Base-by-base conservation (phyloP, 2,797 vertebrate genomes). In the Octomys mimax region DNA sequence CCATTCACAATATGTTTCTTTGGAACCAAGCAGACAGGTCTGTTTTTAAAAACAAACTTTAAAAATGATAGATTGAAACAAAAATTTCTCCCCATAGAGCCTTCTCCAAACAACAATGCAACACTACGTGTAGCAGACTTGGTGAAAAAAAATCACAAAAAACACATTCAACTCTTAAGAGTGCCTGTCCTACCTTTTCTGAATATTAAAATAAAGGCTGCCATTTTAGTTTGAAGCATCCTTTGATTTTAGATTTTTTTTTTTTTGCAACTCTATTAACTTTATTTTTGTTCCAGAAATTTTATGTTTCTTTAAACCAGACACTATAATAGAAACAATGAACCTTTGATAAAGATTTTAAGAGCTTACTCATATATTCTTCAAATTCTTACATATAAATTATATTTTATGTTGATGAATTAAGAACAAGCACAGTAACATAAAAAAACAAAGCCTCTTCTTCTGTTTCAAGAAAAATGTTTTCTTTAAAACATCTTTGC, bases 381-480 rank as follows among this genome's bases (percentile, higher is more conserved):
- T 95, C 39, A 88, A 94, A 94, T 84, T 87, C 91, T 57, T 42
- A 42, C 42, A 88, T 26, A 78, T 22, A 71, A 79, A 94, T 39
- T 71, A 66, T 39, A 24, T 46, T 89, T 96, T 78, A 39, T 18
- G 79, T 0, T 64, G 13, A 78, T 94, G 36, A 96, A 66, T 89
- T 95, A 54, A 89, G 92, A 97, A 91, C 31, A 96, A 80, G 66
- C 52, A 86, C n/a, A 92, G 64, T 22, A 85, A 95, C 3, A 89
- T n/a, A 26, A 91, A 86, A 86, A 73, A 82, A 91, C n/a, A 89
- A 95, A 93, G 36, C 91, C 31, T 33, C 19, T 39, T 82, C 19
- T 39, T 82, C 52, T 82, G 18, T 92, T 91, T 77, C 33, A 68
- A 24, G 79, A 75, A 39, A 57, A 54, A 91, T 82, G 33, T 70